These are phyloP conservation scores for Mohoua ochrocephala DNA, from an alignment of 2,113 vertebrate species.

Conservation along the genomic window DNA sequence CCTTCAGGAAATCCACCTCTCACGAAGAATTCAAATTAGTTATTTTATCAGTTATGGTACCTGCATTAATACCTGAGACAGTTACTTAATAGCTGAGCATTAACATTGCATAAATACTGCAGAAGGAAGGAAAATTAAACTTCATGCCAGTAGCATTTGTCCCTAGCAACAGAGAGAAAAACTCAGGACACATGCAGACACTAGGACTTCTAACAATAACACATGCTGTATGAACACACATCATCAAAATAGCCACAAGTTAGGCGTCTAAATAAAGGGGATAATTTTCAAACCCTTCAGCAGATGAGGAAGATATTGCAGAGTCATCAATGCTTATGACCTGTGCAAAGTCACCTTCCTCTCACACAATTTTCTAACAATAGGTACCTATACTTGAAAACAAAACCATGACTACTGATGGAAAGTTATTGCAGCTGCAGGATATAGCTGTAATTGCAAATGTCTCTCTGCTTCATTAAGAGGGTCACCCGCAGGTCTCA, in stretches of 20 bases:
- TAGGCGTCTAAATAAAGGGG: background rate
- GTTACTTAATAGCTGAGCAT: background rate
- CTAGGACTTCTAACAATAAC: background rate
- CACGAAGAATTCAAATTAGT: background rate
- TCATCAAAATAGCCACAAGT: background rate
- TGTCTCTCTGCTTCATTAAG: background rate
- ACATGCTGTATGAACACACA: background rate
- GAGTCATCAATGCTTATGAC: background rate
- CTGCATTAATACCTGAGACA: background rate
- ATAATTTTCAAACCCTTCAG: background rate
- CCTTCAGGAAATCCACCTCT: background rate
- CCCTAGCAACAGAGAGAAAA: background rate
- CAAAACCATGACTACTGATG: background rate
- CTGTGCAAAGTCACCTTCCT: background rate
- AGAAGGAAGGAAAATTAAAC: background rate
- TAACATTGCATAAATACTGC: background rate
- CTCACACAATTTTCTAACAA: background rate
- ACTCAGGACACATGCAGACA: accelerated
- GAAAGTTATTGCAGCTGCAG: background rate
- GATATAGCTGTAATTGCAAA: background rate
- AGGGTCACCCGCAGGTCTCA: background rate
- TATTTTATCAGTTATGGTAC: background rate
- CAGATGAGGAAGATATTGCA: background rate
- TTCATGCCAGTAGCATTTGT: background rate
- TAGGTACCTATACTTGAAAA: background rate